Evolutionary conservation across 2,888 invertebrate species (phyloP), one percentile per base, ranked within the genome.

Genomic region (Melolontha melolontha): DNA sequence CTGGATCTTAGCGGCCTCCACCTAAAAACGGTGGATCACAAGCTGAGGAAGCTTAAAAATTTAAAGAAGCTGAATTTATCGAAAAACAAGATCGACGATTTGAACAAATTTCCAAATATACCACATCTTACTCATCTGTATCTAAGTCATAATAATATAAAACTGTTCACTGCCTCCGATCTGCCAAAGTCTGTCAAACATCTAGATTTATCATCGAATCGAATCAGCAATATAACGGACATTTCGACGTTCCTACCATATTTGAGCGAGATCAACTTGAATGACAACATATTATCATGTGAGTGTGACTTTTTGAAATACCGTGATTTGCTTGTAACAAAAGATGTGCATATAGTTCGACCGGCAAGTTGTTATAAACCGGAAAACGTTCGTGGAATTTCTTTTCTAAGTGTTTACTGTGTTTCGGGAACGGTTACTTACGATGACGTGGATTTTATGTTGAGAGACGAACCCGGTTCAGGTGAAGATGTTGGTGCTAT

Each of bases 241-340:
- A 89, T 90, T 74, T 78, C 91, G 66, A 84, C 82, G 22, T 84
- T 84, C 72, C 81, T 91, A 66, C 83, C 83, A 50, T 81, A 86
- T 74, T 81, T 93, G 64, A 87, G 87, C 78, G 86, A 87, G 74
- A 83, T 93, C 68, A 88, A 91, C 78, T 77, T 93, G 68, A 85
- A 87, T 57, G 89, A 89, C 50, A 93, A 93, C 79, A 88, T 88
- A 41, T 83, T 93, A 5, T 85, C 89, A 74, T 93, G 93, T 81
- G 87, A 90, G 29, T 93, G 92, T 78, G 86, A 87, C 71, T 91
- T 91, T 67, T 81, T 92, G 67, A 84, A 86, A 71, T 85, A 87
- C 54, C 87, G 91, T 71, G 89, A 92, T 76, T 85, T 85, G 73
- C 80, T 93, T 73, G 78, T 76, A 34, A 72, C 75, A 66, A 71